phyloP scores from a whole-genome alignment of 1,140 invertebrate species.

The Dermatophagoides farinae region DNA sequence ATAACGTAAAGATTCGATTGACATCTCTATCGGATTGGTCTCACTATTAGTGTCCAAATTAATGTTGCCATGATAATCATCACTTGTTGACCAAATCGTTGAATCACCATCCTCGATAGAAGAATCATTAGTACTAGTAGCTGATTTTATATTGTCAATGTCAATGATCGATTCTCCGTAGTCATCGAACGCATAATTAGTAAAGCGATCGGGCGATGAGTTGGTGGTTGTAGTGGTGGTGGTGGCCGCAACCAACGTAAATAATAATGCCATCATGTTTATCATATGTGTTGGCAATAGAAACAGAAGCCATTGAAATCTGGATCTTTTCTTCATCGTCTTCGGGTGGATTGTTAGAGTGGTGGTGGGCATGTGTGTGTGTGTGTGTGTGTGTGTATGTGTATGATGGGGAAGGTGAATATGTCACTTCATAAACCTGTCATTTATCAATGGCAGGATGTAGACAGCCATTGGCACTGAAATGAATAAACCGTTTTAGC shows the following conservation, averaged over 20 bases:
- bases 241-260: neutral
- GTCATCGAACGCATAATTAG: neutral
- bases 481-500: no score
- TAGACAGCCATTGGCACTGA: no score
- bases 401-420: no score
- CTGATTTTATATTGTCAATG: neutral
- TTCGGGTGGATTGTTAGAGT: no score
- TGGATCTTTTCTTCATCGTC: no score
- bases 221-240: neutral
- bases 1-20: conserved; percentile 54
- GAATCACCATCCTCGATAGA: neutral
- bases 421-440: no score
- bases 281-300: no score
- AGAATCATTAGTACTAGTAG: neutral
- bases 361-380: no score
- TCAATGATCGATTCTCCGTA: neutral
- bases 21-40: no score
- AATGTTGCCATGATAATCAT: neutral
- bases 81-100: neutral
- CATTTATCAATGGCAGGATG: no score
- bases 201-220: neutral
- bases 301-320: no score
- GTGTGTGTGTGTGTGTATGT: no score
- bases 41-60: neutral
- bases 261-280: neutral